Base-by-base conservation (phyloP, 2,888 invertebrate genomes). In the Drosophila kuntzei region DNA sequence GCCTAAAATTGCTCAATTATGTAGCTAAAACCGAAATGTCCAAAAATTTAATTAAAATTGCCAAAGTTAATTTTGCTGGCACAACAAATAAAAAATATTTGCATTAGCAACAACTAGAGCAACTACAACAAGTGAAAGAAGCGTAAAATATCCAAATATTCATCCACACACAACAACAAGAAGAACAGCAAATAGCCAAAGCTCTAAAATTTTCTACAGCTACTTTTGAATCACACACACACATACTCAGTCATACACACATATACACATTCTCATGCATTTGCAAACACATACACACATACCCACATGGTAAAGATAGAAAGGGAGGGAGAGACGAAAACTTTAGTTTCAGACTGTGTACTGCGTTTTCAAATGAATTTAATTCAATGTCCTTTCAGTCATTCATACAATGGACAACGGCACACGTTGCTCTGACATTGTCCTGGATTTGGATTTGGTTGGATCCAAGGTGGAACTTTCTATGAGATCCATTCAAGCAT, bases 351-450 rank as follows among this genome's bases (percentile, higher is more conserved):
- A 55, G 71, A 66, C 83, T 77, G 58, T 73, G 44, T 29, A 61
- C 65, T 79, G 82, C 73, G 73, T 70, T 89, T 84, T 89, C 81
- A 81, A 85, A 85, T 85, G 84, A 85, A 85, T 85, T 85, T 81
- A 85, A 85, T 89, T 89, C 89, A 84, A 89, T 89, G 85, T 85
- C 89, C 79, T 84, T 77, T 81, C 89, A 89, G 76, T 77, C 85
- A 85, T 71, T 84, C 81, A 57, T 71, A 80, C 88, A 88, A 83
- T 88, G 75, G 67, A 59, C 79, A 68, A 66, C 67, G 34, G 57
- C 66, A 68, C 73, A 76, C 87, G 64, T 70, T 69, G 73, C 61
- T 57, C 47, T 36, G 34, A 51, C 69, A 87, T 79, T 85, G 87
- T 84, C 63, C 77, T 70, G 74, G 63, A 73, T 65, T 76, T 54